phyloP scores from a whole-genome alignment of 2,797 vertebrate genomes.

The Darevskia nairensis region DNA sequence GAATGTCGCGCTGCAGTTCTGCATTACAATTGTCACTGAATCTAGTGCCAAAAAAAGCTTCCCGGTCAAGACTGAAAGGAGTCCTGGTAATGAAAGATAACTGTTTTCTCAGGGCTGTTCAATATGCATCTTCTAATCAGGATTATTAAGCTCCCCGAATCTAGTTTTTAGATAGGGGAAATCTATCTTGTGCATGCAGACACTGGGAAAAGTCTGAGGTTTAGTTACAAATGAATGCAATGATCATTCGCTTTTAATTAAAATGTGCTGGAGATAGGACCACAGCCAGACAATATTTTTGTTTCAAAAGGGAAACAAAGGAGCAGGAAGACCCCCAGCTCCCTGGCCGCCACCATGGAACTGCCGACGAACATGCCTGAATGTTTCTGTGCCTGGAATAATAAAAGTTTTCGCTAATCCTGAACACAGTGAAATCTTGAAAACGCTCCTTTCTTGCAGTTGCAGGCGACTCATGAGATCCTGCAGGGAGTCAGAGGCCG shows the following conservation, averaged over 20 bases:
- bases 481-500: conserved; percentile 83
- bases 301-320: conserved; percentile 63
- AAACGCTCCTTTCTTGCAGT: conserved; percentile 74
- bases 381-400: conserved; percentile 74
- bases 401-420: conserved; percentile 85
- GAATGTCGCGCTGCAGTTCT: background rate
- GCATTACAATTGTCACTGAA: background rate
- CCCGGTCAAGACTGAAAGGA: background rate
- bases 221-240: conserved; percentile 51
- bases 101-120: conserved; percentile 27
- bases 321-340: background rate
- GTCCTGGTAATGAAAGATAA: conserved; percentile 16
- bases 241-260: conserved; percentile 57
- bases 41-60: background rate
- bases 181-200: conserved; percentile 5
- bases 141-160: conserved; percentile 19
- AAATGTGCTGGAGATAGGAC: conserved; percentile 51
- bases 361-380: conserved; percentile 51
- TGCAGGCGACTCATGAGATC: conserved; percentile 79
- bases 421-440: conserved; percentile 84
- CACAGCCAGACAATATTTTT: conserved; percentile 47
- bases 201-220: background rate
- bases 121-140: conserved; percentile 40
- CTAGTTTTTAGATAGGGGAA: background rate
- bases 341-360: conserved; percentile 22